Evolutionary conservation across 2,888 invertebrate genomes (phyloP).

Genomic region (Drosophila lacicola): DNA sequence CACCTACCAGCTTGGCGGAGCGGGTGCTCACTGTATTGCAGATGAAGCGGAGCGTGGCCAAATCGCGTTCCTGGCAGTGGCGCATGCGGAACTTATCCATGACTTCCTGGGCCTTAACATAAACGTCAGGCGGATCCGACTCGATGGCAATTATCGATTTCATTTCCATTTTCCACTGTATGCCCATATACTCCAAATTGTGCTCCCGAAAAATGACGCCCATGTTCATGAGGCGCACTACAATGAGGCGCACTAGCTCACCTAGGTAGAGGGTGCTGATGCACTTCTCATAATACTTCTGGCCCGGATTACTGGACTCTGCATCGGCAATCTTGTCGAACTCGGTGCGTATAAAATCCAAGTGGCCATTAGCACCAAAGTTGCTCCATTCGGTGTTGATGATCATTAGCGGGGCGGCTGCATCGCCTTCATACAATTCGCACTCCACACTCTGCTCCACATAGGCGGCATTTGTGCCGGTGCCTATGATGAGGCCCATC

Average conservation of each 20-base stretch:
- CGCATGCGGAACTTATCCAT: constrained; percentile 89
- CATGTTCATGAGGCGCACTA: constrained; percentile 91
- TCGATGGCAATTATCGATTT: constrained; percentile 98
- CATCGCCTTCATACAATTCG: constrained; percentile 89
- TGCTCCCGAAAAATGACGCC: constrained; percentile 85
- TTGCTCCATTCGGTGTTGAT: constrained; percentile 99
- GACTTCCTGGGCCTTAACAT: constrained; percentile 91
- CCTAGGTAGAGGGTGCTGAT: constrained; percentile 98
- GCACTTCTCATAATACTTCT: constrained; percentile 93
- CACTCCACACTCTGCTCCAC: constrained; percentile 91
- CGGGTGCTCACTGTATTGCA: constrained; percentile 94
- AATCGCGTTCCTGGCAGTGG: constrained; percentile 93
- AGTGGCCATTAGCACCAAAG: constrained; percentile 94
- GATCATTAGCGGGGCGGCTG: constrained; percentile 86
- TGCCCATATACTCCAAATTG: constrained; percentile 42
- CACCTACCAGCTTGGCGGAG: constrained; percentile 96
- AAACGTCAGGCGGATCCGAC: constrained; percentile 91
- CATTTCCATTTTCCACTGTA: constrained; percentile 91
- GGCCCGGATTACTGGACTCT: constrained; percentile 91
- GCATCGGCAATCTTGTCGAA: constrained; percentile 92
- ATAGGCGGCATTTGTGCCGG: constrained; percentile 97
- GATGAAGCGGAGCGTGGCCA: constrained; percentile 93
- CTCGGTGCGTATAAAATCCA: constrained; percentile 93
- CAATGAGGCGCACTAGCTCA: constrained; percentile 93
- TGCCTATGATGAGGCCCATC: constrained; percentile 90